Base-by-base conservation (phyloP, 2,797 vertebrate species). In the Argyrosomus regius region DNA sequence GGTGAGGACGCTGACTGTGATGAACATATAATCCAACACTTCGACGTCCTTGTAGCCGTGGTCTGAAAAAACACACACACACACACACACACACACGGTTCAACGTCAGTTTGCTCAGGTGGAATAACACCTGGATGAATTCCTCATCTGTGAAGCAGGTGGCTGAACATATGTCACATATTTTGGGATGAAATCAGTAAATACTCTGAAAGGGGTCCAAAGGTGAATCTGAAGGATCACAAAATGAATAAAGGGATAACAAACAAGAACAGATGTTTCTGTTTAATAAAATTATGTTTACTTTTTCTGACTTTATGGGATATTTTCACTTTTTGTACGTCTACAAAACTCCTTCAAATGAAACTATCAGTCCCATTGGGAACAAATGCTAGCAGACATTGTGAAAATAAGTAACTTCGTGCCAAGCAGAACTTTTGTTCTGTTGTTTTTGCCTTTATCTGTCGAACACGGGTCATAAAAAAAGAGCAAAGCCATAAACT, bases 41-140 rank as follows among this genome's bases (percentile, higher is more conserved):
- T 0, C 0, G 0, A 0, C 0, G 6, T 80, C 22, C 6, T 1
- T 20, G 87, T 91, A 93, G 77, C 81, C 84, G 6, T 81, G 3
- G 63, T 83, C 94, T 96, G 86, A 52, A 86, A 90, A 85, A 87
- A 89, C 69, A 77, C 35, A 65, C 13, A 39, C 1, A 18, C 35
- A 35, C 35, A 35, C 31, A 35, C 31, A 35, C 31, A 35, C 35
- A 7, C 31, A 31, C 35, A 9, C 35, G 8, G 35, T 18, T 52
- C 20, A 45, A 0, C 17, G 7, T 82, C 58, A 78, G 67, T 45
- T 31, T 60, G 26, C 22, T 16, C 72, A 78, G 60, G 49, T 78
- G 74, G 46, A 46, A 72, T 53, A 45, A 69, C 5, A 57, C 63
- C 45, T 50, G 49, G 9, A 78, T 41, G 0, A 39, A 82, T 43